phyloP scores from a whole-genome alignment of 2,797 vertebrate species.

The Prionace glauca region DNA sequence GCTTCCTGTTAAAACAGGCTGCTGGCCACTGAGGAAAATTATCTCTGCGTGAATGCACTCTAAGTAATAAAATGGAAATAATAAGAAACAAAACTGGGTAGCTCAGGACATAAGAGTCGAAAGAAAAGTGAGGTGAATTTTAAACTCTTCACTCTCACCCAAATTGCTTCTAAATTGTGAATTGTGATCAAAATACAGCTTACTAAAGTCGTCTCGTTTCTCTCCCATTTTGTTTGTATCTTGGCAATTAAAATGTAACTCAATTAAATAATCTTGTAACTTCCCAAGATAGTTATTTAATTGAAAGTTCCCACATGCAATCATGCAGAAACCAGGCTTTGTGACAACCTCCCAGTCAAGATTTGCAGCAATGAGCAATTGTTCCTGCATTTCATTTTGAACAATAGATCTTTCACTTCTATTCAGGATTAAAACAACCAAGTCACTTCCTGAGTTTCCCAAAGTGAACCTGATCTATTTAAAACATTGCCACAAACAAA shows the following conservation, averaged over 20 bases:
- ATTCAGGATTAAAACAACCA: neutral
- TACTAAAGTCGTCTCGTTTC: neutral
- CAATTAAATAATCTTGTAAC: neutral
- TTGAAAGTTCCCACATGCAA: conserved; percentile 4
- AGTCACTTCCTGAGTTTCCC: neutral
- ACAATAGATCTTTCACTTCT: neutral
- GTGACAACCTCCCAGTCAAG: neutral
- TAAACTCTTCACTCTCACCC: neutral
- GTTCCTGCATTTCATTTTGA: neutral
- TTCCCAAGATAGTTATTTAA: neutral
- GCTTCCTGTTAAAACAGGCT: neutral
- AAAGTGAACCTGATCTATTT: neutral
- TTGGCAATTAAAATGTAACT: conserved; percentile 8
- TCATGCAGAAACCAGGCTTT: neutral
- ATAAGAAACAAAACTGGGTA: neutral
- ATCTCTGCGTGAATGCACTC: neutral
- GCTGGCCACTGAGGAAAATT: neutral
- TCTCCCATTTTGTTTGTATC: neutral
- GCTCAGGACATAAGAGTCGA: neutral
- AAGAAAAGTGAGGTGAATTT: neutral
- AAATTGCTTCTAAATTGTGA: neutral
- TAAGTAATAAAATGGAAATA: neutral
- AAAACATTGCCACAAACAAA: neutral
- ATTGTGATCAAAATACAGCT: neutral
- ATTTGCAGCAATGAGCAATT: neutral